Conservation (phyloP, 2,888 invertebrate genomes). For the Nyleta sp. region DNA sequence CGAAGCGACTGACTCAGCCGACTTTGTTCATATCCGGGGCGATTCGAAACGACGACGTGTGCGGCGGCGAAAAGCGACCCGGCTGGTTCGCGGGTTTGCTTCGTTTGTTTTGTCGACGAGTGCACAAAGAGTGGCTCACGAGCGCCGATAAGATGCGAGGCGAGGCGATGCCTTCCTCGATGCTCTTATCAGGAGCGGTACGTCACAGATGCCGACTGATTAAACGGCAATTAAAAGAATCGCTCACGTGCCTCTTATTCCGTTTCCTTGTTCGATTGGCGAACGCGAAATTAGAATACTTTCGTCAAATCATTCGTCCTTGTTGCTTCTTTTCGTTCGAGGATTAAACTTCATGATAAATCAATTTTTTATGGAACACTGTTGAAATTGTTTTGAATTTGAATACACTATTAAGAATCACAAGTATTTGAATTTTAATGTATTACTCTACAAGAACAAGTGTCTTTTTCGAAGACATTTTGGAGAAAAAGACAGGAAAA, state of each 20-base stretch:
- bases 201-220: constrained; percentile 60
- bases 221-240: constrained; percentile 38
- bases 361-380: too few relatives aligned
- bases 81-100: constrained; percentile 54
- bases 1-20: constrained; percentile 47
- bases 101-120: constrained; percentile 60
- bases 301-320: neutral
- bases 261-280: constrained; percentile 42
- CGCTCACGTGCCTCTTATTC: constrained; percentile 45
- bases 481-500: too few relatives aligned
- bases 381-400: too few relatives aligned
- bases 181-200: constrained; percentile 61
- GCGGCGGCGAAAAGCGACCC: constrained; percentile 41
- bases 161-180: constrained; percentile 56
- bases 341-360: too few relatives aligned
- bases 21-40: constrained; percentile 61
- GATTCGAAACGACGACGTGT: constrained; percentile 48
- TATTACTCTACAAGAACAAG: too few relatives aligned
- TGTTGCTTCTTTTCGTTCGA: too few relatives aligned
- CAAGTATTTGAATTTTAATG: too few relatives aligned
- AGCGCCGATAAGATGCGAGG: constrained; percentile 61
- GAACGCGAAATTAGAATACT: neutral
- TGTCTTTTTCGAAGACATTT: too few relatives aligned
- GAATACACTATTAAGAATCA: too few relatives aligned
- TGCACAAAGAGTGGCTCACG: constrained; percentile 62